Conservation (phyloP, 2,113 vertebrate genomes). For the Hypocryptadius cinnamomeus region DNA sequence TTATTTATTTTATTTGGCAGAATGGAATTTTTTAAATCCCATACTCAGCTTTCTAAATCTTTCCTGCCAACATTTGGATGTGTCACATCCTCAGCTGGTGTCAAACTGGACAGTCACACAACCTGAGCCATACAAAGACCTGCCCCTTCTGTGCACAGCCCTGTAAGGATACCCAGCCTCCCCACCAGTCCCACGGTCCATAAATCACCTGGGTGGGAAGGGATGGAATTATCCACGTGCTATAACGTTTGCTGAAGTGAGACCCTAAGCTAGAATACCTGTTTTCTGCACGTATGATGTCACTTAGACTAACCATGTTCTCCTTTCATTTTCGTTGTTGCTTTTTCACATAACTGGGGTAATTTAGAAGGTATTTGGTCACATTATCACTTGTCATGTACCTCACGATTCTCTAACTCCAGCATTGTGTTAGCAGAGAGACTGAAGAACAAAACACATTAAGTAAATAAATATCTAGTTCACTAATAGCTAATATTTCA, state of each 20-base stretch:
- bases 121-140: background rate
- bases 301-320: background rate
- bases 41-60: background rate
- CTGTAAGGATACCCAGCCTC: background rate
- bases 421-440: background rate
- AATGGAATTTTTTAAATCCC: background rate
- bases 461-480: conserved; percentile 10
- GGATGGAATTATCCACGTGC: background rate
- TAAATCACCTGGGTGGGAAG: background rate
- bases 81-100: background rate
- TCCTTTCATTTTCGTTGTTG: background rate
- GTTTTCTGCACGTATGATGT: background rate
- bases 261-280: background rate
- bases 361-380: background rate
- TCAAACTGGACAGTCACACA: background rate
- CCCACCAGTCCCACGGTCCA: background rate
- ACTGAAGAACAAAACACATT: background rate
- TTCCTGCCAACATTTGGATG: background rate
- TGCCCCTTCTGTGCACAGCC: background rate
- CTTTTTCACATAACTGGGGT: background rate
- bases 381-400: background rate
- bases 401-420: background rate
- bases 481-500: conserved; percentile 5
- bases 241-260: background rate
- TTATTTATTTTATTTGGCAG: conserved; percentile 1